Conservation (phyloP, 2,888 invertebrate genomes). For the Drosophila quasianomalipes region DNA sequence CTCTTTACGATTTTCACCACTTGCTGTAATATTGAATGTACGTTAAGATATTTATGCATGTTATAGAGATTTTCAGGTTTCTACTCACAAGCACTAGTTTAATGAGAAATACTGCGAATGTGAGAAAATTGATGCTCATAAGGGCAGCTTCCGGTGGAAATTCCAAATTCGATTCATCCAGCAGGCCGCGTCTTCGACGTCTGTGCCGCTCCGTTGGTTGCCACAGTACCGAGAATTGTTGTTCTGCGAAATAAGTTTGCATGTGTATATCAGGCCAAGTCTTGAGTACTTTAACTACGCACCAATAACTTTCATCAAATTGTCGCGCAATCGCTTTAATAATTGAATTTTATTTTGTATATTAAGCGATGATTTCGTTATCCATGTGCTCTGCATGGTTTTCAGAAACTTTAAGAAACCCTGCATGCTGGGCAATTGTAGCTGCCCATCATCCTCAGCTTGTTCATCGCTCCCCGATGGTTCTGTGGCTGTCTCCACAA, state of each 20-base stretch:
- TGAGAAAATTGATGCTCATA: slow-evolving; percentile 93
- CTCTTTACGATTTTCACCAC: slow-evolving; percentile 89
- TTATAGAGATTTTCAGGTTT: neutral
- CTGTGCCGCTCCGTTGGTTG: slow-evolving; percentile 79
- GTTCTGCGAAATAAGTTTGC: slow-evolving; percentile 81
- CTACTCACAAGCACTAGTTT: slow-evolving; percentile 91
- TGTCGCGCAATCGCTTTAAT: slow-evolving; percentile 84
- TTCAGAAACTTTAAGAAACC: slow-evolving; percentile 83
- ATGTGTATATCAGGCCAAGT: slow-evolving; percentile 3
- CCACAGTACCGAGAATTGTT: slow-evolving; percentile 86
- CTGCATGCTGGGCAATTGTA: slow-evolving; percentile 77
- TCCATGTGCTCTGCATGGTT: slow-evolving; percentile 78
- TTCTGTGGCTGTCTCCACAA: slow-evolving; percentile 43
- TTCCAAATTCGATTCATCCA: slow-evolving; percentile 88
- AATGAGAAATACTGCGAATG: slow-evolving; percentile 93
- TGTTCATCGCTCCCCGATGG: slow-evolving; percentile 16
- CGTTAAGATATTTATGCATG: neutral
- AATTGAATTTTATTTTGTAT: slow-evolving; percentile 83
- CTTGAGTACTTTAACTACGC: slow-evolving; percentile 75
- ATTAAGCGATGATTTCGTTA: slow-evolving; percentile 76
- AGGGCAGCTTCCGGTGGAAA: slow-evolving; percentile 94
- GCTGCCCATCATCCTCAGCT: slow-evolving; percentile 9
- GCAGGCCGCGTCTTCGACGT: slow-evolving; percentile 77
- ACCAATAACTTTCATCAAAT: slow-evolving; percentile 89
- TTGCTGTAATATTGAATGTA: slow-evolving; percentile 87